Conservation (phyloP, 2,797 vertebrate genomes). For the Lophius americanus region DNA sequence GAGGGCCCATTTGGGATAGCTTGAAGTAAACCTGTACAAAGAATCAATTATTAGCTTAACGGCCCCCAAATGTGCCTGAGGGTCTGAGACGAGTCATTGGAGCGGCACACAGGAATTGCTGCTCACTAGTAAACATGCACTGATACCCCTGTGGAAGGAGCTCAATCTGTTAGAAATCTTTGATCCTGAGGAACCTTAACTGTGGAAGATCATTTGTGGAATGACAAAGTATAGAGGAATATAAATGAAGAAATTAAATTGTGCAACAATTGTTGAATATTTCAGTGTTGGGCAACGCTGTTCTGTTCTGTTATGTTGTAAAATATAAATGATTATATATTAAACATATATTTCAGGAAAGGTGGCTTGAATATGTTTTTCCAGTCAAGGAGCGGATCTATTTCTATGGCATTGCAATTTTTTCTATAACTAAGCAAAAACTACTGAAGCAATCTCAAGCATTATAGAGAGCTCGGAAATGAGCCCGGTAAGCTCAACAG, state of each 20-base stretch:
- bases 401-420: no score
- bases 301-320: no score
- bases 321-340: no score
- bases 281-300: background rate
- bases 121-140: background rate
- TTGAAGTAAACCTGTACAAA: background rate
- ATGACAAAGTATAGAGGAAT: background rate
- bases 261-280: background rate
- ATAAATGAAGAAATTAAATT: background rate
- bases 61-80: slow-evolving; percentile 18
- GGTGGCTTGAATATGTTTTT: no score
- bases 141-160: background rate
- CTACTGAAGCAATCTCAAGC: no score
- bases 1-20: background rate
- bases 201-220: background rate
- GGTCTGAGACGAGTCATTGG: slow-evolving; percentile 17
- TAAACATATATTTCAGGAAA: no score
- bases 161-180: background rate
- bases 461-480: no score
- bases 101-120: slow-evolving; percentile 26
- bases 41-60: slow-evolving; percentile 49
- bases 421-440: no score
- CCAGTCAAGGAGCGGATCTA: no score
- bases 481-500: no score
- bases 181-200: background rate